Conservation (phyloP, 2,113 vertebrate genomes). For the Channa maculata region DNA sequence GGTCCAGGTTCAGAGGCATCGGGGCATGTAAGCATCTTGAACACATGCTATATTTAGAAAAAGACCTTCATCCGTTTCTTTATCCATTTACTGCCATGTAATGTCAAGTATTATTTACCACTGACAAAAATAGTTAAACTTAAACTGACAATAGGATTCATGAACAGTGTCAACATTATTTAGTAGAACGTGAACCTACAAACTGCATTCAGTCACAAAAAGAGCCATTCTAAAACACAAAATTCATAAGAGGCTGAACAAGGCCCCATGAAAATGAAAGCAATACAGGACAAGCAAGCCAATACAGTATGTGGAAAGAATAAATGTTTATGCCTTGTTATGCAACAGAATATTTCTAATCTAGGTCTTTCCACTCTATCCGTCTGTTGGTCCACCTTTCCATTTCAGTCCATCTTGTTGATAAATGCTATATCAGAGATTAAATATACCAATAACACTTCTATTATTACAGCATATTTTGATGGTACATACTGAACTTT, state of each 20-base stretch:
- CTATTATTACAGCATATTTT: neutral
- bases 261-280: neutral
- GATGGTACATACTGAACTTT: neutral
- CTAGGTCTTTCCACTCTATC: neutral
- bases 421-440: neutral
- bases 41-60: constrained; percentile 1
- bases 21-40: neutral
- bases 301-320: neutral
- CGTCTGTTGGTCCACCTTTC: neutral
- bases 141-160: too few relatives aligned
- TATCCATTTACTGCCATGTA: constrained; percentile 34
- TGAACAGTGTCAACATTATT: too few relatives aligned
- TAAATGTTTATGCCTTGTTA: too few relatives aligned
- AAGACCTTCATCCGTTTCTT: constrained; percentile 27
- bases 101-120: constrained; percentile 38
- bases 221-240: constrained; percentile 3
- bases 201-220: constrained; percentile 12
- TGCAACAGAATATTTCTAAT: constrained; percentile 1
- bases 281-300: constrained; percentile 5
- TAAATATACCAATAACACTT: neutral
- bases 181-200: neutral
- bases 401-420: neutral
- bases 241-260: neutral
- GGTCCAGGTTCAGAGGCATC: too few relatives aligned
- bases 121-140: constrained; percentile 13